Percentiles rank a stretch among this genome's conserved stretches.
These are phyloP conservation scores for Crotalus helleri DNA, from an alignment of 2,113 vertebrate genomes.

Conservation along the genomic window DNA sequence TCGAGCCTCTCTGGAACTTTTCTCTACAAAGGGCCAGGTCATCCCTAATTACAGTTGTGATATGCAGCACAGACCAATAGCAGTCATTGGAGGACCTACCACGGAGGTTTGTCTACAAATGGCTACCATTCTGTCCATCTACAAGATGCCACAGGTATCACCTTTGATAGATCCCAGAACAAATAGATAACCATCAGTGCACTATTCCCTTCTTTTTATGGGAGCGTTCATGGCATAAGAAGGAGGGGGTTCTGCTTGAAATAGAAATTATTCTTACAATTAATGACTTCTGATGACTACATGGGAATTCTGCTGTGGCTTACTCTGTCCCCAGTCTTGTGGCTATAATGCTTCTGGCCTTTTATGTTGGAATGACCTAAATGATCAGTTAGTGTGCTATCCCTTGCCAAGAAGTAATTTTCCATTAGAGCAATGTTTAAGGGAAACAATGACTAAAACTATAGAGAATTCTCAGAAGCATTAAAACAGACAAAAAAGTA, in stretches of 20 bases:
- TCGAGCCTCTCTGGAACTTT: not conserved
- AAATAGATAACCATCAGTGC: not conserved
- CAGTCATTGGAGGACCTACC: not conserved
- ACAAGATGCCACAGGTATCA: not conserved
- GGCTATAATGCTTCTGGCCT: not conserved
- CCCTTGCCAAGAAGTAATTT: too few relatives aligned
- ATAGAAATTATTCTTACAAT: not conserved
- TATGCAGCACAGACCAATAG: not conserved
- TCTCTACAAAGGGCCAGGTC: not conserved
- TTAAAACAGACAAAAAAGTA: not conserved
- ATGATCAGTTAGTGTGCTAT: too few relatives aligned
- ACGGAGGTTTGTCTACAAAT: not conserved
- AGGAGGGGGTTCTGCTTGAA: not conserved
- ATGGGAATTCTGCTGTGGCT: not conserved
- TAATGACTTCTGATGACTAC: not conserved
- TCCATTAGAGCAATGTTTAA: too few relatives aligned
- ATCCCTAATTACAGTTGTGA: not conserved
- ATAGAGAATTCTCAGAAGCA: not conserved
- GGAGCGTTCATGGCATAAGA: not conserved
- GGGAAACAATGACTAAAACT: too few relatives aligned
- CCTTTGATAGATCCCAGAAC: not conserved
- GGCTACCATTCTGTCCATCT: not conserved
- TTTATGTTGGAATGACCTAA: too few relatives aligned
- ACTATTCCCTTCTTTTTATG: not conserved
- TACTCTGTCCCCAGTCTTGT: not conserved